Evolutionary conservation across 1,140 invertebrate species (phyloP).

Genomic region (Lordiphosa stackelbergi): DNA sequence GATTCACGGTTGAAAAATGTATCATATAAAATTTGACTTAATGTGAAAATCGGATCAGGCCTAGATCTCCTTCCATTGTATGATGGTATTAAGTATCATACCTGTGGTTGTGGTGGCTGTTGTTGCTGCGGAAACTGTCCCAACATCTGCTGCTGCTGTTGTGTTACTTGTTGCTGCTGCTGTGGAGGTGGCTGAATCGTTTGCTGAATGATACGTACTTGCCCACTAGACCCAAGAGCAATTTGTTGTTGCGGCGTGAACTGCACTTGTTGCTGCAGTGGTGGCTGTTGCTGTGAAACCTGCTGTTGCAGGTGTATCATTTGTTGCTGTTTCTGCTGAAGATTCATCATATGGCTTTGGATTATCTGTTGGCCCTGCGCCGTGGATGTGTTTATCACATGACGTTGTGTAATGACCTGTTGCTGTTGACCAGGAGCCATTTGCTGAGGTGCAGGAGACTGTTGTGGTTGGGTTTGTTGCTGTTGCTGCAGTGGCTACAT

Average conservation of each 20-base stretch:
- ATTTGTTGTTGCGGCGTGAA: slow-evolving; percentile 61
- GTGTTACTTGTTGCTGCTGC: slow-evolving; percentile 30
- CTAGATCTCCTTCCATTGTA: too few relatives aligned
- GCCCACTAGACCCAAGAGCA: slow-evolving; percentile 51
- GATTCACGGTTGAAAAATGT: too few relatives aligned
- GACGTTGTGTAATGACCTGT: slow-evolving; percentile 69
- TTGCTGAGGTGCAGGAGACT: slow-evolving; percentile 2
- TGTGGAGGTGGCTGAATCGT: slow-evolving; percentile 57
- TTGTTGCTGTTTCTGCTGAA: slow-evolving; percentile 69
- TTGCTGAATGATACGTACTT: slow-evolving; percentile 74
- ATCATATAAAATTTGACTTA: too few relatives aligned
- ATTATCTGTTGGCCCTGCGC: slow-evolving; percentile 75
- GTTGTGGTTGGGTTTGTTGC: slow-evolving; percentile 10
- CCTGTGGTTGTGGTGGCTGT: slow-evolving; percentile 39
- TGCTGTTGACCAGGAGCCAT: slow-evolving; percentile 40
- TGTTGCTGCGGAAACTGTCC: slow-evolving; percentile 54
- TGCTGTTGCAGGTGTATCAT: slow-evolving; percentile 60
- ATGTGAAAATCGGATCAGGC: too few relatives aligned
- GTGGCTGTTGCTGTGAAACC: slow-evolving; percentile 28
- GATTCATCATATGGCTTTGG: slow-evolving; percentile 71
- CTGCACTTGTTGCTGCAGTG: slow-evolving; percentile 54
- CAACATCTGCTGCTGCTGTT: slow-evolving; percentile 47
- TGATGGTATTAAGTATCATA: background rate
- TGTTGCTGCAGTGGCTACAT: slow-evolving; percentile 23
- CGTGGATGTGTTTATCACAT: slow-evolving; percentile 74